phyloP scores from a whole-genome alignment of 2,797 vertebrate species.

The Hirundo rustica region DNA sequence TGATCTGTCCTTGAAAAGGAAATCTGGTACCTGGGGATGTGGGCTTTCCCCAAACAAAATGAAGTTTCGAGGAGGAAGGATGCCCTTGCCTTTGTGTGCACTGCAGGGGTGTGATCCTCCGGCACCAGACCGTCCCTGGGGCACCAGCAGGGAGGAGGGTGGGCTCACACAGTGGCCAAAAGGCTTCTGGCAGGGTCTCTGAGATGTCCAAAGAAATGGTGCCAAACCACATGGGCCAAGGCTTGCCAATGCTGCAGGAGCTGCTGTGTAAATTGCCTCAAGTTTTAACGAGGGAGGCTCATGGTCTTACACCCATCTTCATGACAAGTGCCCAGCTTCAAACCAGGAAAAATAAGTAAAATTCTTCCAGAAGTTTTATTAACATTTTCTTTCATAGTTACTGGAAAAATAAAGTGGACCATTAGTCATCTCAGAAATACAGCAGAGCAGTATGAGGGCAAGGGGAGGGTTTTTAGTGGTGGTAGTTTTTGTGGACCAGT shows the following conservation, averaged over 20 bases:
- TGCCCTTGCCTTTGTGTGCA: background rate
- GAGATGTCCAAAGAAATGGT: background rate
- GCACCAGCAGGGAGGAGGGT: background rate
- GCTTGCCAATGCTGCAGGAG: background rate
- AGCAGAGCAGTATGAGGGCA: background rate
- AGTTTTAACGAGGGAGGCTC: background rate
- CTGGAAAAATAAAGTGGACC: background rate
- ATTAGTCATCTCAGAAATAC: background rate
- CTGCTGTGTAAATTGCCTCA: background rate
- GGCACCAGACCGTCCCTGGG: background rate
- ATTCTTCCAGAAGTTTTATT: background rate
- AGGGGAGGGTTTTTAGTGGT: background rate
- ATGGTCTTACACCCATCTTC: no score
- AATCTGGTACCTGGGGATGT: background rate
- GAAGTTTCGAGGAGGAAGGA: background rate
- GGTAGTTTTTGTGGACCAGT: background rate
- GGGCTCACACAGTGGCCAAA: background rate
- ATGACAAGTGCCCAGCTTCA: background rate
- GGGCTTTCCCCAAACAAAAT: background rate
- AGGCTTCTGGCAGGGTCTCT: background rate
- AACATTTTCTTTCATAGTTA: background rate
- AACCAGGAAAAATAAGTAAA: background rate
- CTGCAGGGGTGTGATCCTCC: background rate
- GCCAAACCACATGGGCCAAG: background rate
- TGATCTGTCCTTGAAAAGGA: background rate